These are phyloP conservation scores for Acleris emargana DNA, from an alignment of 2,888 invertebrate genomes.

Conservation along the genomic window DNA sequence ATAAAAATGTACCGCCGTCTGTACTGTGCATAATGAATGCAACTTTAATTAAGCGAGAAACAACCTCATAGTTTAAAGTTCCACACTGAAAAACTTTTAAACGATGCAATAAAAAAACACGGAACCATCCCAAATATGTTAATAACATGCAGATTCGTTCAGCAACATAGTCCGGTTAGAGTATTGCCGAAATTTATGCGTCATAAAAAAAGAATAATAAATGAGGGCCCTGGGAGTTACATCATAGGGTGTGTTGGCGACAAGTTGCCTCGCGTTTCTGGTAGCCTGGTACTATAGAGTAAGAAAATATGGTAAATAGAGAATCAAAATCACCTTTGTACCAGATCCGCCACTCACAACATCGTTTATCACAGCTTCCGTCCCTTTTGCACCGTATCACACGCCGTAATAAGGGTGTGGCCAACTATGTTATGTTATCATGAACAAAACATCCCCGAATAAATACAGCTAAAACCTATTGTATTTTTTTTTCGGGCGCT, in stretches of 20 bases:
- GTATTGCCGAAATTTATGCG: slow-evolving; percentile 50
- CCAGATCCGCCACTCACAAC: too few species aligned
- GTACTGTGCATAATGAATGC: not conserved
- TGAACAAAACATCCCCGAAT: too few species aligned
- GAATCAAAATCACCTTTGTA: slow-evolving; percentile 1
- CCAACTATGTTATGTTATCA: too few species aligned
- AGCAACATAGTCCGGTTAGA: slow-evolving; percentile 49
- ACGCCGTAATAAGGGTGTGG: too few species aligned
- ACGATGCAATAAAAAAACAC: slow-evolving; percentile 32
- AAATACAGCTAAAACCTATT: too few species aligned
- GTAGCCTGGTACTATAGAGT: not conserved
- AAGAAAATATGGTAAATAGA: slow-evolving; percentile 11
- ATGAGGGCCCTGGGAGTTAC: slow-evolving; percentile 47
- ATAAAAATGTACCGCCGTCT: too few species aligned
- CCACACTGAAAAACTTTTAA: slow-evolving; percentile 24
- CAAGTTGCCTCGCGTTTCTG: slow-evolving; percentile 14
- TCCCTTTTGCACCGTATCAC: too few species aligned
- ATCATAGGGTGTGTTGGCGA: slow-evolving; percentile 28
- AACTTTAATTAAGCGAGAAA: slow-evolving; percentile 27
- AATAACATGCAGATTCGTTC: slow-evolving; percentile 52
- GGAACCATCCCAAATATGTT: slow-evolving; percentile 43
- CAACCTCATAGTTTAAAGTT: slow-evolving; percentile 20
- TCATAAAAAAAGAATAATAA: slow-evolving; percentile 57
- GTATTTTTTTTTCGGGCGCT: too few species aligned
- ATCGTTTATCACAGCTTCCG: too few species aligned